Evolutionary conservation across 1,140 invertebrate genomes (phyloP).

Genomic region (Pteromalus puparum): DNA sequence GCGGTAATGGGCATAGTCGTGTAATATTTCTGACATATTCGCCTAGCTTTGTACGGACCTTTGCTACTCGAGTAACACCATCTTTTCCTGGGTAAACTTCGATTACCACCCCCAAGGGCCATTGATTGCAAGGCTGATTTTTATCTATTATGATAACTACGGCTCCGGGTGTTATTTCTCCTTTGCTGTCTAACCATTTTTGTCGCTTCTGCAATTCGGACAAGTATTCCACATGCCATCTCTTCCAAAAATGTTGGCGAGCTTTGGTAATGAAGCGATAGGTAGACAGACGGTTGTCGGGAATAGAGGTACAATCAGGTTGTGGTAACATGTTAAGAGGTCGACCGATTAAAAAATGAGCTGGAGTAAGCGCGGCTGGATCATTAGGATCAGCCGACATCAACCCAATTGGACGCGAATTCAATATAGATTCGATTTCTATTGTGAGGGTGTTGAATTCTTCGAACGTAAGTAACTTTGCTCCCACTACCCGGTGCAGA

Average conservation of each 20-base stretch:
- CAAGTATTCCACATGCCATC: slow-evolving; percentile 60
- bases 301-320: neutral
- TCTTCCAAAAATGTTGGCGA: slow-evolving; percentile 57
- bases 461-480: slow-evolving; percentile 26
- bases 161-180: neutral
- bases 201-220: slow-evolving; percentile 58
- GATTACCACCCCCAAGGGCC: neutral
- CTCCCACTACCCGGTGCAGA: neutral
- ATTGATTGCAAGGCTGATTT: neutral
- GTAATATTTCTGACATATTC: neutral
- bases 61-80: neutral
- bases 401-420: neutral
- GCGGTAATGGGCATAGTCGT: neutral
- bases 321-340: neutral
- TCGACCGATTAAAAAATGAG: too few relatives aligned
- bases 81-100: neutral
- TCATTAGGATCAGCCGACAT: slow-evolving; percentile 20
- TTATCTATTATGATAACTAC: neutral
- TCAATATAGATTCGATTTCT: slow-evolving; percentile 42
- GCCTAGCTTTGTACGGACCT: neutral
- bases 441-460: slow-evolving; percentile 33
- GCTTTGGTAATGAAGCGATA: slow-evolving; percentile 33
- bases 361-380: neutral
- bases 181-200: slow-evolving; percentile 59
- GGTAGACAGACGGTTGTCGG: slow-evolving; percentile 43